phyloP scores from a whole-genome alignment of 2,797 vertebrate species.

The Mormyrus hasselquistii region DNA sequence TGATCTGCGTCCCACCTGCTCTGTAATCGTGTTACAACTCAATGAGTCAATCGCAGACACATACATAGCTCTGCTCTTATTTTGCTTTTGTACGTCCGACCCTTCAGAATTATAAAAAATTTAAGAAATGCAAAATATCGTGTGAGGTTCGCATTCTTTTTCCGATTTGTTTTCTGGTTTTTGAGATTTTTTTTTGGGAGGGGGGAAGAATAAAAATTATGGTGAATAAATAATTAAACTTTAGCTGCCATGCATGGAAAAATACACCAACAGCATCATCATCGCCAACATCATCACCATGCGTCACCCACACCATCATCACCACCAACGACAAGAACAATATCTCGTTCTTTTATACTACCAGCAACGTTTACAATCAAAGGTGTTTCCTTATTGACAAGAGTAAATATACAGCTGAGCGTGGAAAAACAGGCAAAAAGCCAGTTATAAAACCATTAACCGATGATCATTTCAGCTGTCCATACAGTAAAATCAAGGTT shows the following conservation, averaged over 20 bases:
- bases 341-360: background rate
- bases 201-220: background rate
- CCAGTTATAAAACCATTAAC: background rate
- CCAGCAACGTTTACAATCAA: background rate
- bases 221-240: background rate
- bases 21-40: conserved; percentile 65
- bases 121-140: background rate
- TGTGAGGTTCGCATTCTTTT: background rate
- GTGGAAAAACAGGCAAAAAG: background rate
- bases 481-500: background rate
- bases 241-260: background rate
- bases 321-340: background rate
- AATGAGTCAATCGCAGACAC: conserved; percentile 54
- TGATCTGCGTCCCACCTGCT: conserved; percentile 65
- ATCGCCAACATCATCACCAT: background rate
- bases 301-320: background rate
- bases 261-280: background rate
- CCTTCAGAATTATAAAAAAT: background rate
- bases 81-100: background rate
- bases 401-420: background rate
- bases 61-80: conserved; percentile 52
- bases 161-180: background rate
- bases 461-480: background rate
- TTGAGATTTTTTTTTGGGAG: background rate
- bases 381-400: background rate